Evolutionary conservation across 2,797 vertebrate genomes (phyloP), one percentile per base, ranked within the genome.

Genomic region (Pogonophryne albipinna): DNA sequence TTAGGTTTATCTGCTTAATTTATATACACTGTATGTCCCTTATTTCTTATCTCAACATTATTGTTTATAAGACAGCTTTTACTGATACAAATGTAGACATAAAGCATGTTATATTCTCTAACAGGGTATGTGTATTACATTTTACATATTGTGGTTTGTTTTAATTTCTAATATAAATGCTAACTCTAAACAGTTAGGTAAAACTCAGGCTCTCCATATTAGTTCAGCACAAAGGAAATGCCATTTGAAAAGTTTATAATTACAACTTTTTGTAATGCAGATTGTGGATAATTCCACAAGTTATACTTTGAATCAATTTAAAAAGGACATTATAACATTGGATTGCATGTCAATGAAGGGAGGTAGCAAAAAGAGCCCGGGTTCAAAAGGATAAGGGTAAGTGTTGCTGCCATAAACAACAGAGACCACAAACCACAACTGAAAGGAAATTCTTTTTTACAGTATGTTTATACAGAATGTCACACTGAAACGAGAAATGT

Each of bases 391-490:
- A 46, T 14, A 9, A 44, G 42, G 50, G 15, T 50, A 64, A 63
- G 38, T 52, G 20, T 45, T 63, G 58, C 66, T 34, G 55, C 71
- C 10, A 66, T 66, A 70, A 79, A 80, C 66, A 66, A 59, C 61
- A 34, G 8, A 55, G 13, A 65, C 58, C 76, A 67, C 64, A 73
- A 38, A 58, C 76, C 76, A 73, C 69, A 73, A 67, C 44, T 57
- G n/a, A 72, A 42, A 44, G 4, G 23, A 20, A 7, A 53, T 23
- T 65, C 20, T 44, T 47, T 23, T 31, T 9, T 58, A 69, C 19
- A 53, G 6, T 16, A 45, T 76, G 67, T 67, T 71, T 57, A 59
- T 41, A 45, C 56, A 45, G 2, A 53, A 27, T 8, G 13, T 41
- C 53, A 59, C 42, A 16, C 27, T 49, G 14, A 27, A 46, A 38